Base-by-base conservation (phyloP, 2,113 vertebrate genomes). In the Coptodon bakossiorum region DNA sequence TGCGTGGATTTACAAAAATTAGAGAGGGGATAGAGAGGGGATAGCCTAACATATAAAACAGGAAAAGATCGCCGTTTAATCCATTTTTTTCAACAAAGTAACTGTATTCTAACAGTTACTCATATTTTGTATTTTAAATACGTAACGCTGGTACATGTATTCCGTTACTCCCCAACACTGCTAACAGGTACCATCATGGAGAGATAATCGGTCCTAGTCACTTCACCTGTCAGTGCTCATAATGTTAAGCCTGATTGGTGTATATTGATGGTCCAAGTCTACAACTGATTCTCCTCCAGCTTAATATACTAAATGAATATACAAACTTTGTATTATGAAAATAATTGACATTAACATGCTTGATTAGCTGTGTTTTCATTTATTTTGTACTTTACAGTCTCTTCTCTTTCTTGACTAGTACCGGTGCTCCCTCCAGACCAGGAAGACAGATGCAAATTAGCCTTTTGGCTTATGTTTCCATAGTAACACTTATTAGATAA, bases 401-500 rank as follows among this genome's bases (percentile, higher is more conserved):
- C 34, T 50, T 36, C 27, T 22, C 11, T 34, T 27, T n/a, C 53
- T 66, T 40, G 38, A 24, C 54, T 80, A 40, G 36, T 34, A 31
- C 66, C 12, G 1, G 10, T 48, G 61, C 86, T 88, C 87, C 84
- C 81, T 34, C 53, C 17, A 38, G 79, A 88, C 85, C 83, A 52
- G 66, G 80, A 54, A 6, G 38, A 22, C 81, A 43, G 82, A 88
- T 84, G 82, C 82, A 94, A 94, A 94, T 94, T 48, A 92, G 80
- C 83, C 71, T 87, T 88, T 87, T 84, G 83, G 52, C 85, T 83
- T 34, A 22, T 4, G 86, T 95, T 91, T 82, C 94, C 93, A 95
- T 95, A 57, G 95, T 83, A 93, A 95, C 95, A 11, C 83, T 93
- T 85, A 93, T 95, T 92, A 95, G 89, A 81, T 76, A 92, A 92